Base-by-base conservation (phyloP, 2,888 invertebrate genomes). In the Melieria crassipennis region DNA sequence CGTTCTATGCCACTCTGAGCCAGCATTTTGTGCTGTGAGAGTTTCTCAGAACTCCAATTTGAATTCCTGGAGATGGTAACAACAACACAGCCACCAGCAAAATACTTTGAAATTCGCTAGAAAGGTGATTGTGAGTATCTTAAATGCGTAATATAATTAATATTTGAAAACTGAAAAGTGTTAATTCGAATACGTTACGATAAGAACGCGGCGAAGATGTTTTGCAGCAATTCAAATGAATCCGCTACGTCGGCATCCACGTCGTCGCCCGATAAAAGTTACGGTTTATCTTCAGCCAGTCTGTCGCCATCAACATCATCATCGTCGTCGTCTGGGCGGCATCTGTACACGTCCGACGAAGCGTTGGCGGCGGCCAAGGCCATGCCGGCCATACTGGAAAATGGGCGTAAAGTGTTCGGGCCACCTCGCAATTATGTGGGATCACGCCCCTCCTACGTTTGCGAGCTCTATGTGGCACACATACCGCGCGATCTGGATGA, bases 401-500 rank as follows among this genome's bases (percentile, higher is more conserved):
- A 79, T 76, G 80, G 80, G 7, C 77, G 78, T 7, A 78, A 76
- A 72, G 77, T 79, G 0, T 78, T 75, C 50, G 79, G 80, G 0
- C 80, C 80, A 10, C 79, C 79, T 5, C 64, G 65, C 1, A 73
- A 78, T 61, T 82, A 77, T 75, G 30, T 10, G 5, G 78, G 77
- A 4, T 72, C 77, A 30, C 73, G 74, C 16, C 80, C 81, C 1
- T 68, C 79, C 5, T 75, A 74, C 46, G 43, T 69, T 5, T 80
- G 79, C 47, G 81, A 82, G 70, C 52, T 82, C 16, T 80, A 78
- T 72, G 76, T 82, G 6, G 78, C 78, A 16, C 73, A 72, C 45
- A 73, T 82, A n/a, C 81, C 83, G n/a, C 65, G 74, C 7, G 47
- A 75, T 7, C n/a, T 80, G n/a, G 71, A 76, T 48, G 81, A 79